These are phyloP conservation scores for Paracanthobrama guichenoti DNA, from an alignment of 2,113 vertebrate genomes.

Conservation along the genomic window DNA sequence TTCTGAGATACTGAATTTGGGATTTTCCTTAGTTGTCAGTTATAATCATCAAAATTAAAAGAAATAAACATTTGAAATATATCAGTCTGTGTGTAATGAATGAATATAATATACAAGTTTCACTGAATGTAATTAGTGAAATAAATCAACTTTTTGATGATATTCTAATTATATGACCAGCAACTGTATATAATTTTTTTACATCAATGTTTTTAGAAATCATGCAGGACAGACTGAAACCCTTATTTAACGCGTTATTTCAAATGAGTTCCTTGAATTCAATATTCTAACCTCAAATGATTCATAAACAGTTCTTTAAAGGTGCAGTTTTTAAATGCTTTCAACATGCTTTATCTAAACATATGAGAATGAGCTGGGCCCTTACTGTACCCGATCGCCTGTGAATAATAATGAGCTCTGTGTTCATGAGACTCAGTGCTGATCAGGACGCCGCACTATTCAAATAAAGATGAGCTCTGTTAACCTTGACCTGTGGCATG, in stretches of 20 bases:
- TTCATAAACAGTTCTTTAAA: not conserved
- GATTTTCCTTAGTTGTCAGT: too few species aligned
- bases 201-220: too few species aligned
- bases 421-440: not conserved
- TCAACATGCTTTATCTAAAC: not conserved
- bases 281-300: not conserved
- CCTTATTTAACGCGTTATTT: not conserved
- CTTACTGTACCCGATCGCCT: not conserved
- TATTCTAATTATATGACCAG: too few species aligned
- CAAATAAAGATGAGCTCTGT: conserved; percentile 15
- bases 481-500: not conserved
- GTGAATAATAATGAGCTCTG: not conserved
- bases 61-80: too few species aligned
- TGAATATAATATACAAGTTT: too few species aligned
- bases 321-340: not conserved
- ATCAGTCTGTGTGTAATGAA: too few species aligned
- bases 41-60: too few species aligned
- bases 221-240: not conserved
- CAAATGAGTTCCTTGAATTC: not conserved
- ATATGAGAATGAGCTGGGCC: not conserved
- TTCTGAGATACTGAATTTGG: too few species aligned
- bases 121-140: too few species aligned
- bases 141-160: too few species aligned
- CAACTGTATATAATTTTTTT: too few species aligned
- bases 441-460: not conserved